Evolutionary conservation across 2,113 vertebrate species (phyloP).

Genomic region (Nothocercus nigrocapillus): DNA sequence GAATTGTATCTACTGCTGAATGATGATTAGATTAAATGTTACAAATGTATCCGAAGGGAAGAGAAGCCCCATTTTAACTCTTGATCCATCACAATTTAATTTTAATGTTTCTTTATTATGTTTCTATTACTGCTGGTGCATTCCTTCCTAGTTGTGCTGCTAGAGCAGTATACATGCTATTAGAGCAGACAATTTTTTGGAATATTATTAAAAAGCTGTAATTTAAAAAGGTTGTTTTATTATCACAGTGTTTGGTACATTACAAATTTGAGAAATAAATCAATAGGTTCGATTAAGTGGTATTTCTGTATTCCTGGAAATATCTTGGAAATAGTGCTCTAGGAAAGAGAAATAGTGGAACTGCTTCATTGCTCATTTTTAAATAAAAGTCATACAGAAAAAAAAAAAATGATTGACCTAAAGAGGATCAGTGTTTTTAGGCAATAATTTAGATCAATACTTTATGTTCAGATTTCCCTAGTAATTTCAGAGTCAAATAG

Average conservation of each 20-base stretch:
- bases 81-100: conserved; percentile 24
- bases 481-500: neutral
- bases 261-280: neutral
- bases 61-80: neutral
- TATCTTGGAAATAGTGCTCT: neutral
- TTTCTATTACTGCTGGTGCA: neutral
- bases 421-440: neutral
- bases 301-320: neutral
- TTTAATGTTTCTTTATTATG: conserved; percentile 16
- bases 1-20: conserved; percentile 62
- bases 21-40: conserved; percentile 69
- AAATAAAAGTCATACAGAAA: neutral
- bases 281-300: neutral
- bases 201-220: neutral
- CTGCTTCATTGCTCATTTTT: neutral
- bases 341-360: neutral
- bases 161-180: neutral
- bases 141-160: neutral
- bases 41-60: conserved; percentile 76
- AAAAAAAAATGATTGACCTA: neutral
- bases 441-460: neutral
- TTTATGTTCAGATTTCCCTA: neutral
- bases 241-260: neutral
- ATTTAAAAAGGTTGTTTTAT: neutral
- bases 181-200: neutral